Evolutionary conservation across 1,140 invertebrate species (phyloP), one percentile per base, ranked within the genome.

Genomic region (Aphelinus atriplicis): DNA sequence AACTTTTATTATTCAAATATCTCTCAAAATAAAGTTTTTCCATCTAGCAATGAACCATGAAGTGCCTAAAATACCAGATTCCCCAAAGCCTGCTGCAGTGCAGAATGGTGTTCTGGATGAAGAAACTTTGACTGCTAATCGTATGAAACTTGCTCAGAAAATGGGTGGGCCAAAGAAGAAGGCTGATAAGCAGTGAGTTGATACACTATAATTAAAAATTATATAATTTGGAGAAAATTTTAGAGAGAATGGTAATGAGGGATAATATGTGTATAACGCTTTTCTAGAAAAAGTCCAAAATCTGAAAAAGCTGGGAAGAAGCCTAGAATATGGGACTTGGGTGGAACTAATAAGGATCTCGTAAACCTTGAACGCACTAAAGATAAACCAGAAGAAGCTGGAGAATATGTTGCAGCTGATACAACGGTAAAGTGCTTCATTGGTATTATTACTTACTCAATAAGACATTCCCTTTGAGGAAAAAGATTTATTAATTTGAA

Each of bases 291-390:
- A 85, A 93, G 91, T 85, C 91, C 91, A 26, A 90, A 90, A 75
- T 83, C 88, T 26, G 91, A 94, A 58, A 95, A 94, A 84, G 91
- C 94, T 78, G 94, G 93, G 1, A 99, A 99, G 83, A 94, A 95
- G 83, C 95, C 93, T 0, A 91, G 96, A 57, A 91, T 95, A 9
- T 99, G 97, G 97, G 96, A 96, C 77, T 84, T 95, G 46, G 92
- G 92, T 68, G 97, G 96, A 63, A 92, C 90, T 48, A 88, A 88
- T 3, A 94, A 94, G 73, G 97, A 98, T 85, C 87, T 94, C n/a
- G 90, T 91, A 2, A 87, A 88, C 46, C 88, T 99, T 7, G 96
- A 99, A 85, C 93, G 94, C 81, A 96, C 95, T 72, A 94, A 92
- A 80, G 93, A 95, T 84, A 92, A 92, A 80, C 92, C 93, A 7